These are phyloP conservation scores for Adelognathus sp. DNA, from an alignment of 2,888 invertebrate genomes.

Conservation along the genomic window DNA sequence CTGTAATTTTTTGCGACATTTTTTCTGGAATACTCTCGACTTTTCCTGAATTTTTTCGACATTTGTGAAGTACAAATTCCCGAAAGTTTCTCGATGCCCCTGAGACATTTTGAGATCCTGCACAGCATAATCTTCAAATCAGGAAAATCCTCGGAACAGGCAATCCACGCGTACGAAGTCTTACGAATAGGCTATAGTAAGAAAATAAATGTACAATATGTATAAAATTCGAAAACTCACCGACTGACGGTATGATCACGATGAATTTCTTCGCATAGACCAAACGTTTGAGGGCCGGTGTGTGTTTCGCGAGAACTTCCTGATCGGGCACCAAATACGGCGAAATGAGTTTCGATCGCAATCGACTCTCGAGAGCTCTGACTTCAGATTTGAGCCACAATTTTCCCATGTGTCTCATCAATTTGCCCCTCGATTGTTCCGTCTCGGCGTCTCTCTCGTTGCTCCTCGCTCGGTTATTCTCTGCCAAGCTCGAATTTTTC, in stretches of 20 bases:
- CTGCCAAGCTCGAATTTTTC: slow-evolving; percentile 18
- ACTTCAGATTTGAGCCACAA: slow-evolving; percentile 95
- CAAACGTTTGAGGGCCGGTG: slow-evolving; percentile 90
- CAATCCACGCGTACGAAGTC: too few relatives aligned
- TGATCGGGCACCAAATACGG: slow-evolving; percentile 95
- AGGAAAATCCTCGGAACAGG: too few relatives aligned
- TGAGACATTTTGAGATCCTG: too few relatives aligned
- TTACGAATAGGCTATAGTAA: too few relatives aligned
- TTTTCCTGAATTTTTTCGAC: too few relatives aligned
- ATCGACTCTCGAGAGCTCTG: slow-evolving; percentile 90
- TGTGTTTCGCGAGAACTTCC: slow-evolving; percentile 89
- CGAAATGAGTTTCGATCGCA: slow-evolving; percentile 85
- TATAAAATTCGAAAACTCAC: slow-evolving; percentile 85
- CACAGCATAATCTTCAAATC: too few relatives aligned
- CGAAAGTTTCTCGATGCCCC: too few relatives aligned
- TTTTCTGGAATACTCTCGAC: too few relatives aligned
- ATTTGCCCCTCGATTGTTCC: slow-evolving; percentile 82
- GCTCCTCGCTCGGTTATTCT: slow-evolving; percentile 41
- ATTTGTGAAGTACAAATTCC: too few relatives aligned
- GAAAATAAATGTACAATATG: too few relatives aligned
- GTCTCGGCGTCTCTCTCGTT: slow-evolving; percentile 65
- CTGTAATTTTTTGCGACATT: too few relatives aligned
- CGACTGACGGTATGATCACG: slow-evolving; percentile 93
- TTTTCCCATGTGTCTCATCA: slow-evolving; percentile 93
- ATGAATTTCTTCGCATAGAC: slow-evolving; percentile 92